Evolutionary conservation across 2,888 invertebrate species (phyloP), one percentile per base, ranked within the genome.

Genomic region (Cerceris rybyensis): DNA sequence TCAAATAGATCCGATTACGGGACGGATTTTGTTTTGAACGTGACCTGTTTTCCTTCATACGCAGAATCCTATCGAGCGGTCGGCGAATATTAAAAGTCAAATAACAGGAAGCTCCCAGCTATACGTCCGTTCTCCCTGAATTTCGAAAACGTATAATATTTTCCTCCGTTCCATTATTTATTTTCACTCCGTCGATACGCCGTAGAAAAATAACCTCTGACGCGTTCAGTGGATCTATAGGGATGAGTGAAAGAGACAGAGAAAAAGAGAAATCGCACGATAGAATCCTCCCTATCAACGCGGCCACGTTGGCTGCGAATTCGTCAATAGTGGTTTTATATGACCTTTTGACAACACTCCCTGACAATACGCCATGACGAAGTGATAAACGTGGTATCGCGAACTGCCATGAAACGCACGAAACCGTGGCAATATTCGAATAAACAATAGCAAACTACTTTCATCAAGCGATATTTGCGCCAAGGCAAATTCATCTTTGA

Each of bases 131-230:
- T 17, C 43, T 39, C 50, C 66, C 42, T 46, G 70, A 74, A 82
- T 76, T 75, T 80, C 58, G 69, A 43, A 65, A 69, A 57, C 28
- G 57, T 57, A 61, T 69, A 63, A 74, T 76, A 80, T 82, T 83
- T 82, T 42, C 65, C 60, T 39, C 28, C 13, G 63, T n/a, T 54
- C 7, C 50, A 60, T 80, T 80, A 76, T 83, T 72, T 75, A 80
- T 72, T 58, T 57, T 57, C 43, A 28, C 42, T 57, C 11, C 16
- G 52, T 9, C 11, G 2, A 55, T 17, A 46, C 65, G 28, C 2
- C 43, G 49, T 8, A 17, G 16, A 11, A 17, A 57, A 13, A 14
- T 39, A 17, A 46, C n/a, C 57, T 70, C 43, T 39, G 39, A 55
- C 39, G 61, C 13, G 16, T 7, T 16, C 42, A 17, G 7, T 6